These are phyloP conservation scores for Motacilla alba DNA, from an alignment of 2,113 vertebrate genomes.

Conservation along the genomic window DNA sequence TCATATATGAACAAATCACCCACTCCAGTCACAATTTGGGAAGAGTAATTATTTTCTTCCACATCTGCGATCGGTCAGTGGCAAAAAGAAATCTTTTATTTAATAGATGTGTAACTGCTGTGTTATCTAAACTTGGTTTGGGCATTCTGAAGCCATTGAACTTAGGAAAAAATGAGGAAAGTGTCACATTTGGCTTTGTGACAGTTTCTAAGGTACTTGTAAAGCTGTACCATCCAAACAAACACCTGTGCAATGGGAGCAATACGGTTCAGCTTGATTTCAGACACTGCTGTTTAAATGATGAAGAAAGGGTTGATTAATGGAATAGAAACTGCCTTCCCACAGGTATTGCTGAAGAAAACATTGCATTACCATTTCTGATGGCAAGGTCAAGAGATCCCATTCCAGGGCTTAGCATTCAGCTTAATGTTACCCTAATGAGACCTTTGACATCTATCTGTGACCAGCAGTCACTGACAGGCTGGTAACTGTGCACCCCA, in stretches of 20 bases:
- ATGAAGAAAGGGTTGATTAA: background rate
- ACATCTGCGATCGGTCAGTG: background rate
- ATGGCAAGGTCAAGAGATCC: background rate
- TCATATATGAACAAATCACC: background rate
- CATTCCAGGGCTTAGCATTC: background rate
- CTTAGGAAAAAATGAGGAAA: background rate
- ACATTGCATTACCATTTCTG: background rate
- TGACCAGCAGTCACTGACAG: background rate
- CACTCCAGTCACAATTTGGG: background rate
- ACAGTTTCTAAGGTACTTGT: background rate
- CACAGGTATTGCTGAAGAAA: background rate
- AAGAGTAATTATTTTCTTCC: background rate
- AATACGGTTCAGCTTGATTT: background rate
- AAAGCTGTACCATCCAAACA: background rate
- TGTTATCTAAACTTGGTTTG: background rate
- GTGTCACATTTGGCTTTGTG: background rate
- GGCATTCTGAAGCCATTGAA: background rate
- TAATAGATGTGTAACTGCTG: background rate
- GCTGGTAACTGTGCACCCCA: background rate
- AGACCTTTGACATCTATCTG: background rate
- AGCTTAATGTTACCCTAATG: background rate
- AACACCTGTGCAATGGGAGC: background rate
- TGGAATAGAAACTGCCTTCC: background rate
- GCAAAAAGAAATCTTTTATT: background rate
- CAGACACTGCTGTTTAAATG: background rate